A percentile compares a stretch with the other conserved stretches of the same genome.
phyloP scores from a whole-genome alignment of 1,140 invertebrate species.

The Lepidotrigona ventralis region DNA sequence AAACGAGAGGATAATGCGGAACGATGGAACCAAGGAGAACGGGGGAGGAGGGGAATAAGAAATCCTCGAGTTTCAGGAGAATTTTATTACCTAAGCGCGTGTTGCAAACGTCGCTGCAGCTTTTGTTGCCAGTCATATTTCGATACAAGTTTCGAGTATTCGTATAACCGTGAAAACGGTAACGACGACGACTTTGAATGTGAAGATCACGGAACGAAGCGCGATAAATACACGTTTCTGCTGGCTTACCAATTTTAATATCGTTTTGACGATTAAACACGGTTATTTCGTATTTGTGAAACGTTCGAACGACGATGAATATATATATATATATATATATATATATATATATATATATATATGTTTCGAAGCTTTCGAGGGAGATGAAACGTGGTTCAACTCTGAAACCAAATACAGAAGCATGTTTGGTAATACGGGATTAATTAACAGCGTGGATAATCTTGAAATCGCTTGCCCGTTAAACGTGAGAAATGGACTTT shows the following conservation, averaged over 20 bases:
- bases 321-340: too few species aligned
- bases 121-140: not conserved
- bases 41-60: not conserved
- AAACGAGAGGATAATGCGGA: constrained; percentile 2
- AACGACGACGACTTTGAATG: not conserved
- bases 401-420: too few species aligned
- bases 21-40: not conserved
- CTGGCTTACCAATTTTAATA: not conserved
- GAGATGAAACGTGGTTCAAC: too few species aligned
- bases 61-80: constrained; percentile 21
- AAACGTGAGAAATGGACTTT: too few species aligned
- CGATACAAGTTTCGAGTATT: too few species aligned
- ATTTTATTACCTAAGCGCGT: constrained; percentile 29
- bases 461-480: too few species aligned
- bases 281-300: too few species aligned
- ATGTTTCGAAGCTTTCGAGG: too few species aligned
- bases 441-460: too few species aligned
- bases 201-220: not conserved
- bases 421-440: too few species aligned
- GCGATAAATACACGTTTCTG: not conserved
- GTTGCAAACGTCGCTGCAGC: not conserved
- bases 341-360: too few species aligned
- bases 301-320: not conserved
- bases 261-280: not conserved
- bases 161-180: too few species aligned